Base-by-base conservation (phyloP, 2,888 invertebrate genomes). In the Phengaris alcon region DNA sequence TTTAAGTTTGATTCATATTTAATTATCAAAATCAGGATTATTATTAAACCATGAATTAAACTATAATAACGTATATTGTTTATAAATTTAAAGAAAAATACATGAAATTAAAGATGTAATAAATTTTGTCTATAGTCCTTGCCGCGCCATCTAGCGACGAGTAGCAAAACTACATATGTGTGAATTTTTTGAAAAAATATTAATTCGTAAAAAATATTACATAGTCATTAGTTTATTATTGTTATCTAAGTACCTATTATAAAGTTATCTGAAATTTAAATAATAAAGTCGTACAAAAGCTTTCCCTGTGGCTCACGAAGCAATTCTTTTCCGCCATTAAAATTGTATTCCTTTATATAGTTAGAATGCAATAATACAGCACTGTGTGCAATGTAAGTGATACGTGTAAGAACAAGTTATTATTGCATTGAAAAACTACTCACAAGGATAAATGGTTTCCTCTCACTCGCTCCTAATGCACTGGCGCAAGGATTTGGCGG, bases 141-240 rank as follows among this genome's bases (percentile, higher is more conserved):
- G 68, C 55, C 68, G 79, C 86, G 90, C 86, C 90, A 90, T 87
- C 91, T 91, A 72, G 80, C 78, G 81, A 68, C 79, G 85, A 90
- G 83, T 90, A 89, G 91, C 76, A 12, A 74, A 78, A 83, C 77
- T 77, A 77, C 54, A 52, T 52, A 4, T 44, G 15, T 44, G 10
- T 48, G 48, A n/a, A n/a, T n/a, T 6, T 1, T 10, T 48, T 13
- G 1, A 22, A 15, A 8, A 48, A 48, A 48, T 48, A 1, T 59
- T 59, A 10, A 22, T 22, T 22, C 22, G 22, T 59, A 10, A 22
- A 59, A 10, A 15, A 59, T 22, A 22, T 22, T 22, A 22, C 22
- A 22, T 22, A 22, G 1, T 9, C 22, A 54, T 9, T 22, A 59
- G 5, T 35, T 35, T 35, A 35, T 22, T 22, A 10, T 15, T 22